Evolutionary conservation across 35 echinoderm and acorn worm genomes (phyloP), one percentile per base, ranked within the genome.

Genomic region (Acanthaster planci): DNA sequence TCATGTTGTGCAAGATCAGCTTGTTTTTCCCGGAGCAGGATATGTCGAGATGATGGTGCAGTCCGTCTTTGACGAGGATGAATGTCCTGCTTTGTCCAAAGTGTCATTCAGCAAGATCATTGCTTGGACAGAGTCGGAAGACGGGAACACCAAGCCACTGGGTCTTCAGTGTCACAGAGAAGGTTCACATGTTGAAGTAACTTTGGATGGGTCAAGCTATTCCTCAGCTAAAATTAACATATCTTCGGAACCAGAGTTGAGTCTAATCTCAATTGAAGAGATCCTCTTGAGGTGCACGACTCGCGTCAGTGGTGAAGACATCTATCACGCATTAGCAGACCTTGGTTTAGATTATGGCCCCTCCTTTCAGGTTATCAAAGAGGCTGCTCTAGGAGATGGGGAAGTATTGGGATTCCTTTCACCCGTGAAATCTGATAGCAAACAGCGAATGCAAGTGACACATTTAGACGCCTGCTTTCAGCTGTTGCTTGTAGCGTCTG

Each of bases 391-490:
- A 30, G 95, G 95, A 35, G 85, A 90, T 51, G 87, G 88, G 8
- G 95, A 97, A 81, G 31, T 76, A 31, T 18, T 97, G 15, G 87
- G 51, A 5, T 84, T 78, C 54, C 76, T 93, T 53, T 21, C 29
- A 16, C 68, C 86, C 19, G 72, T 82, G 60, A 47, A 47, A 47
- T 76, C 82, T 80, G 77, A 81, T 52, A 89, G 79, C 85, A 93
- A 93, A 56, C 87, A 93, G 55, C 82, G 84, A 29, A 87, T 90
- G 40, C 78, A 84, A 4, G 93, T 89, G 14, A 90, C 95, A 37
- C 78, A 87, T 35, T 40, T 93, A 16, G 85, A 88, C 79, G 87
- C 86, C 15, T 87, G 90, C 42, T 93, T 97, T 52, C 95, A 97
- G 47, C 78, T 88, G 7, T 51, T 93, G 5, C 47, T 72, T 12